These are phyloP conservation scores for Diarsia dahlii DNA, from an alignment of 2,888 invertebrate genomes.

Conservation along the genomic window DNA sequence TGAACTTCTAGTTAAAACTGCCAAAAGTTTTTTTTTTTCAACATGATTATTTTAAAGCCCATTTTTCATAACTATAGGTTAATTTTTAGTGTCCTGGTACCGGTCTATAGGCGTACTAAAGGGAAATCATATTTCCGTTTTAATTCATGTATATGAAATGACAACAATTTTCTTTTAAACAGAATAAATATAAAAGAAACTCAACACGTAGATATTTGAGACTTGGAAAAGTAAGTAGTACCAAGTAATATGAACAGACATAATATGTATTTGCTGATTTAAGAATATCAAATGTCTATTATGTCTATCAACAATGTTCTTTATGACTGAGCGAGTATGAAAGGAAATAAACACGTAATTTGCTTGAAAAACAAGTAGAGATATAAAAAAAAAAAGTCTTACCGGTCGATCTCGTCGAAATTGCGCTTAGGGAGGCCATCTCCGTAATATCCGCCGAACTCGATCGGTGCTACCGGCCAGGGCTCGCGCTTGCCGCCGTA, in stretches of 20 bases:
- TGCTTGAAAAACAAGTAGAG: not conserved
- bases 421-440: slow-evolving; percentile 86
- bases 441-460: slow-evolving; percentile 80
- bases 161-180: not conserved
- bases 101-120: too few species aligned
- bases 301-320: not conserved
- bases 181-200: not conserved
- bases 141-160: not conserved
- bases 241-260: not conserved
- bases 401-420: slow-evolving; percentile 92
- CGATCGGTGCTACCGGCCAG: slow-evolving; percentile 76
- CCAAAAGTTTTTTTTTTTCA: not conserved
- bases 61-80: too few species aligned
- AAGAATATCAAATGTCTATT: not conserved
- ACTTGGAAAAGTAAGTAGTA: not conserved
- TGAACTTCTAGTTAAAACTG: not conserved
- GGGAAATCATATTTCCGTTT: not conserved
- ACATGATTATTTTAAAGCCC: not conserved
- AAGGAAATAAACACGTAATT: not conserved
- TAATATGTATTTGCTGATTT: not conserved
- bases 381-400: slow-evolving; percentile 49
- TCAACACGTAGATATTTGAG: not conserved
- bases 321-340: not conserved
- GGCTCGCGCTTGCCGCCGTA: slow-evolving; percentile 84
- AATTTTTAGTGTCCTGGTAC: too few species aligned